Evolutionary conservation across 2,888 invertebrate species (phyloP), one percentile per base, ranked within the genome.

Genomic region (Brenthis ino): DNA sequence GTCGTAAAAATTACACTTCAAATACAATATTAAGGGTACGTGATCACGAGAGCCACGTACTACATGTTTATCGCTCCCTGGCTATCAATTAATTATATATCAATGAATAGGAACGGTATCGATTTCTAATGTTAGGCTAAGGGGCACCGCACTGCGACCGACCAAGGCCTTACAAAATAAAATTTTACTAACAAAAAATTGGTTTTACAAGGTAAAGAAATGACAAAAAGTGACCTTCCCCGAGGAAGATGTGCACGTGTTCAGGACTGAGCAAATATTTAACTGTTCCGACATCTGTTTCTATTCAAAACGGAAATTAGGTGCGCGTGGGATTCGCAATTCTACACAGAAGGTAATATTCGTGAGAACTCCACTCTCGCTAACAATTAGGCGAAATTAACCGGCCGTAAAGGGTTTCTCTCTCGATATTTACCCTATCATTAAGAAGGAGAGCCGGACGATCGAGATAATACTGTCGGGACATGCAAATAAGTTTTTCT

Each of bases 401-500:
- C 79, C 85, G 83, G 81, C 83, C 78, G 84, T 86, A 85, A 86
- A 88, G 86, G 85, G 81, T 80, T 87, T 81, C 84, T 83, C 83
- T 81, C 82, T 84, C 81, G 82, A 81, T 84, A 86, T 87, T 89
- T 85, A 89, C 87, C 90, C 90, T 83, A 84, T 91, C 85, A 92
- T 93, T 92, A 93, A 79, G 77, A 77, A 76, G 77, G 80, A 82
- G 84, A 81, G 80, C 79, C 77, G 82, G 84, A 80, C 77, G 80
- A 81, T 75, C 72, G 82, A 79, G 86, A 86, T 93, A 92, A 92
- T 91, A 82, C 87, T 74, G 80, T 79, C 85, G 85, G 86, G 86
- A 89, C 92, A 92, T 91, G 93, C 93, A 86, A 92, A 88, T 88
- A 79, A 82, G 85, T 87, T 89, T 91, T 88, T 83, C 86, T 89